Percentiles rank a stretch among this genome's conserved stretches.
Conservation (phyloP, 2,888 invertebrate genomes). For the Nemoura dubitans region DNA sequence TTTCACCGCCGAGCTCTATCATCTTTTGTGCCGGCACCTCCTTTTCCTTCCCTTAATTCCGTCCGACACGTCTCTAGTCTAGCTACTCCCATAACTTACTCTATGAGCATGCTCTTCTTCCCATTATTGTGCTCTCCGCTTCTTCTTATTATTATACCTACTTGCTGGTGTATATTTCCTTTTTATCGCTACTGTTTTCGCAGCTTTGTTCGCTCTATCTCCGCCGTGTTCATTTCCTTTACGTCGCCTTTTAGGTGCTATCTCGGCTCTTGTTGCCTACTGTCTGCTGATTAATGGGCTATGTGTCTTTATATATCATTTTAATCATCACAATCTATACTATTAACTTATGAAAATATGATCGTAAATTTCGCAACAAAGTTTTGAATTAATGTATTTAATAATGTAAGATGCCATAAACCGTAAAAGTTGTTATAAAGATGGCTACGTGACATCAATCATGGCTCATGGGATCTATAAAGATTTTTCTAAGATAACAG, state of each 20-base stretch:
- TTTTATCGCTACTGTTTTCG: constrained; percentile 44
- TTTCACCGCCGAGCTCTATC: constrained; percentile 34
- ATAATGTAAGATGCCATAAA: background rate
- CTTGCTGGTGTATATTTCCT: constrained; percentile 42
- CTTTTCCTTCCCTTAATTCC: constrained; percentile 42
- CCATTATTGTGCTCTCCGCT: constrained; percentile 20
- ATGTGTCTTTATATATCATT: constrained; percentile 45
- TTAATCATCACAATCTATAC: constrained; percentile 24
- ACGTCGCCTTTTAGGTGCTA: constrained; percentile 27
- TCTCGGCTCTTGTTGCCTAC: constrained; percentile 23
- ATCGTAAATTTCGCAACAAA: constrained; percentile 22
- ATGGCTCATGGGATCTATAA: too few species aligned
- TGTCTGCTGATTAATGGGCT: constrained; percentile 36
- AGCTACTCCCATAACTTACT: constrained; percentile 37
- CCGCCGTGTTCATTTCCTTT: constrained; percentile 47
- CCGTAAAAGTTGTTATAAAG: background rate
- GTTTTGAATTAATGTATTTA: background rate
- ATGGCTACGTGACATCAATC: too few species aligned
- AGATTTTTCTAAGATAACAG: too few species aligned
- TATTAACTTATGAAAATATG: constrained; percentile 28
- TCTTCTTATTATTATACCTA: constrained; percentile 35
- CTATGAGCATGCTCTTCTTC: constrained; percentile 9
- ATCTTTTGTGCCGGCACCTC: constrained; percentile 32
- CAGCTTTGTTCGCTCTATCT: constrained; percentile 46
- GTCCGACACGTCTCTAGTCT: constrained; percentile 27